A percentile compares a stretch with the other conserved stretches of the same genome.
Conservation (phyloP, 92 coral and sea anemone genomes). For the Porites lobata region DNA sequence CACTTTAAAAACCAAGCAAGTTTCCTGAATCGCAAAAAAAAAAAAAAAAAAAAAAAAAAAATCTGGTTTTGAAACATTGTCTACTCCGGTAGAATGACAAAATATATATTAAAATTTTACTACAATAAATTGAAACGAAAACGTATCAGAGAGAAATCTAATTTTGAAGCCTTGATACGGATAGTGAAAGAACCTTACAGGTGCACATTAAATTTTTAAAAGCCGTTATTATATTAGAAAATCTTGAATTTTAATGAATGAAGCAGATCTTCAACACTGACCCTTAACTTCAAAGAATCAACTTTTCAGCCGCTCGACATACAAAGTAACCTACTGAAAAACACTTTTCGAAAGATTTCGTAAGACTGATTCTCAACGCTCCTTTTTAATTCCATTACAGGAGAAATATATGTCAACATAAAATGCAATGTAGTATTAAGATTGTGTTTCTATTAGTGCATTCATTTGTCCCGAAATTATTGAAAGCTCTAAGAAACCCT, state of each 20-base stretch:
- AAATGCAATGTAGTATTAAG: too few relatives aligned
- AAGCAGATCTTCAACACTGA: background rate
- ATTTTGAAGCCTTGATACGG: background rate
- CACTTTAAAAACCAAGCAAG: background rate
- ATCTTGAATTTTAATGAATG: constrained; percentile 6
- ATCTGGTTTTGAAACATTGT: too few relatives aligned
- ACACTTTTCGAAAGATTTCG: background rate
- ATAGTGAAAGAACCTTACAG: constrained; percentile 13
- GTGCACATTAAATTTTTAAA: constrained; percentile 43
- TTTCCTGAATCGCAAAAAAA: background rate
- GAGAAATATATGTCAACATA: too few relatives aligned
- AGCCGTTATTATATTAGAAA: background rate
- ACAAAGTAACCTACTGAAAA: too few relatives aligned
- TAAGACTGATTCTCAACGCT: too few relatives aligned
- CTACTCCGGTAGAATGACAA: too few relatives aligned
- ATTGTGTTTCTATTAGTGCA: background rate
- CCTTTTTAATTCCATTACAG: too few relatives aligned
- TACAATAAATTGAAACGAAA: too few relatives aligned
- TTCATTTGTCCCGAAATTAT: background rate
- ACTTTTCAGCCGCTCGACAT: background rate
- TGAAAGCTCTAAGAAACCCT: background rate
- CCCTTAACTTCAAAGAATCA: background rate
- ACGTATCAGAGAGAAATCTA: too few relatives aligned
- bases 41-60: too few relatives aligned
- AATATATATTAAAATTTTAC: too few relatives aligned